phyloP scores from a whole-genome alignment of 2,888 invertebrate species.

The Spisula subtruncata region DNA sequence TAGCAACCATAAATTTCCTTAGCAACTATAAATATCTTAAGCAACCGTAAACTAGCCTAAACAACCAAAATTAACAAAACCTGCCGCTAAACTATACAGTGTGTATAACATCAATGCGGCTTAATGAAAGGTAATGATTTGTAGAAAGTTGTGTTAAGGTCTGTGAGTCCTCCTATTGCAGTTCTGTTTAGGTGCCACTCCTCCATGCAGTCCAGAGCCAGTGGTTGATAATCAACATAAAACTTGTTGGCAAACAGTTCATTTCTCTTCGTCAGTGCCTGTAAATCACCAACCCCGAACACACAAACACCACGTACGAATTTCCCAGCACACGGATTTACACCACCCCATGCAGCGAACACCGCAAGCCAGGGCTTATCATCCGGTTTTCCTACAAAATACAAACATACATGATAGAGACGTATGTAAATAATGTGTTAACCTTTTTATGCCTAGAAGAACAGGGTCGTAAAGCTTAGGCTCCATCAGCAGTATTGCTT shows the following conservation, averaged over 20 bases:
- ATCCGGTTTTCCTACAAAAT: slow-evolving; percentile 73
- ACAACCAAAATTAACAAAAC: too few relatives aligned
- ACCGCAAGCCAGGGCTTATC: slow-evolving; percentile 82
- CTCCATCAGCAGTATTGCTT: too few relatives aligned
- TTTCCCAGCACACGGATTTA: slow-evolving; percentile 79
- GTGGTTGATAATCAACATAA: slow-evolving; percentile 80
- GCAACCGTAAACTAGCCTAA: too few relatives aligned
- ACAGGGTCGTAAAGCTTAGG: too few relatives aligned
- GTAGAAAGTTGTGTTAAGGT: slow-evolving; percentile 62
- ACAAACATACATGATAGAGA: not conserved
- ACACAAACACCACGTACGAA: slow-evolving; percentile 84
- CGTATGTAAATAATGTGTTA: too few relatives aligned
- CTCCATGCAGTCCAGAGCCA: slow-evolving; percentile 84
- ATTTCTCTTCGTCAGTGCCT: slow-evolving; percentile 74
- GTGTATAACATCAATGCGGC: not conserved
- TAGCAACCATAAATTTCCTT: too few relatives aligned
- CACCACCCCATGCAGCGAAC: slow-evolving; percentile 83
- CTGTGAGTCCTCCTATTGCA: not conserved
- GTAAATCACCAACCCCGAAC: slow-evolving; percentile 82
- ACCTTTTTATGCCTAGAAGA: too few relatives aligned
- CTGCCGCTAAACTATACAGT: too few relatives aligned
- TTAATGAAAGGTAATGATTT: slow-evolving; percentile 69
- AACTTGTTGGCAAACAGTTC: slow-evolving; percentile 86
- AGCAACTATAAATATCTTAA: too few relatives aligned
- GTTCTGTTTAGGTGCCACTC: slow-evolving; percentile 82